These are phyloP conservation scores for Vesta saturnalis DNA, from an alignment of 2,888 invertebrate species.

Conservation along the genomic window DNA sequence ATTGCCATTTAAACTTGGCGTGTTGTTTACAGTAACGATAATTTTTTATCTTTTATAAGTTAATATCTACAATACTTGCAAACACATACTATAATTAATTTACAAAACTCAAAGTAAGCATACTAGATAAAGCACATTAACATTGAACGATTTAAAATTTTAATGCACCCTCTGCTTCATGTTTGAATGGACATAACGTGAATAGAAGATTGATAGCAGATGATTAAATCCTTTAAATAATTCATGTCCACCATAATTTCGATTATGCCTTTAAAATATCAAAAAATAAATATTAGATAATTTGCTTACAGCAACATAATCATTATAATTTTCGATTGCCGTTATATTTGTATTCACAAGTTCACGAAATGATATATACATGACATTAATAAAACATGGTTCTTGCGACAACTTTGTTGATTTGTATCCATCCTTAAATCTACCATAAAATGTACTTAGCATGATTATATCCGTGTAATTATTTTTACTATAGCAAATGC, in stretches of 20 bases:
- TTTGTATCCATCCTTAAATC: slow-evolving; percentile 22
- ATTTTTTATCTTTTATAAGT: background rate
- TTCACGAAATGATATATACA: slow-evolving; percentile 23
- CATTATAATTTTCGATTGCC: slow-evolving; percentile 12
- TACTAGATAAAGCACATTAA: slow-evolving; percentile 11
- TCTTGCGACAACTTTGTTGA: slow-evolving; percentile 26
- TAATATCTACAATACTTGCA: background rate
- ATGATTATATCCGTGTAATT: slow-evolving; percentile 8
- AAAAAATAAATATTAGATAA: slow-evolving; percentile 10
- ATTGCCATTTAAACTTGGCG: background rate
- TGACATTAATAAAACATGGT: slow-evolving; percentile 31
- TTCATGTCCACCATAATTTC: slow-evolving; percentile 33
- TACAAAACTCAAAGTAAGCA: background rate
- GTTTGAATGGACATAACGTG: slow-evolving; percentile 17
- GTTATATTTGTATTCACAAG: slow-evolving; percentile 28
- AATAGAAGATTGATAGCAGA: slow-evolving; percentile 12
- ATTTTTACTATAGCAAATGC: slow-evolving; percentile 12
- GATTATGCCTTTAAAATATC: slow-evolving; percentile 7
- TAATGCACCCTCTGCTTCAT: slow-evolving; percentile 20
- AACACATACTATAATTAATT: slow-evolving; percentile 5
- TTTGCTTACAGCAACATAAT: slow-evolving; percentile 4
- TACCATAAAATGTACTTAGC: slow-evolving; percentile 24
- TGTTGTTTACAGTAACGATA: no score
- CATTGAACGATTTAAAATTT: slow-evolving; percentile 17
- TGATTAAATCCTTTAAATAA: slow-evolving; percentile 16